Conservation (phyloP, 2,888 invertebrate genomes). For the Idaea straminata region DNA sequence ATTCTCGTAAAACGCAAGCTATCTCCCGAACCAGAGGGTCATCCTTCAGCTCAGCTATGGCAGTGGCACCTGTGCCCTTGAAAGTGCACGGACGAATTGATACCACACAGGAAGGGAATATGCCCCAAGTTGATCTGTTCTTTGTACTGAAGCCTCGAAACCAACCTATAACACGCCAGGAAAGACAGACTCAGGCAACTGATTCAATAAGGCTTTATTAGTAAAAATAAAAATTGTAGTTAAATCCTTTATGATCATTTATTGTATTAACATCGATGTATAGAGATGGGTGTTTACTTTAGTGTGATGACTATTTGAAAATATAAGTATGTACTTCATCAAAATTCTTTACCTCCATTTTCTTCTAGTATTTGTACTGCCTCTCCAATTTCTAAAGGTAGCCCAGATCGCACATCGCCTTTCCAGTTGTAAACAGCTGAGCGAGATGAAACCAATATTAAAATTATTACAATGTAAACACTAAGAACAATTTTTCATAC, state of each 20-base stretch:
- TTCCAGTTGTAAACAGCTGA: slow-evolving; percentile 95
- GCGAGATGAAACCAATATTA: slow-evolving; percentile 45
- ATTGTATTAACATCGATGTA: too few species aligned
- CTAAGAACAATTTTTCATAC: neutral
- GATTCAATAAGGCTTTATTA: too few species aligned
- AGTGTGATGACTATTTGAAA: too few species aligned
- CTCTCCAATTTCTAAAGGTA: slow-evolving; percentile 94
- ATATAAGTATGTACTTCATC: too few species aligned
- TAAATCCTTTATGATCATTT: too few species aligned
- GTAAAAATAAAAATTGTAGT: neutral
- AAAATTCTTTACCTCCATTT: slow-evolving; percentile 82
- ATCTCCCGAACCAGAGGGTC: slow-evolving; percentile 96
- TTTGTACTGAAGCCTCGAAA: slow-evolving; percentile 92
- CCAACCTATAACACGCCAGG: slow-evolving; percentile 82
- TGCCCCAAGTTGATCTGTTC: slow-evolving; percentile 75
- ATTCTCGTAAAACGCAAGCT: slow-evolving; percentile 94
- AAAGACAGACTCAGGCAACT: too few species aligned
- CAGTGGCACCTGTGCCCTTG: slow-evolving; percentile 87
- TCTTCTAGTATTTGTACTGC: slow-evolving; percentile 95
- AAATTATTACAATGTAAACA: neutral
- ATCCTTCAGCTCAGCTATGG: slow-evolving; percentile 92
- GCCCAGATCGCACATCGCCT: slow-evolving; percentile 88
- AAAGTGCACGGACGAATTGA: slow-evolving; percentile 91
- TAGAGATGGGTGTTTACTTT: too few species aligned
- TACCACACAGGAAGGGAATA: slow-evolving; percentile 82